Conservation (phyloP, 2,113 vertebrate genomes). For the Asarcornis scutulata region DNA sequence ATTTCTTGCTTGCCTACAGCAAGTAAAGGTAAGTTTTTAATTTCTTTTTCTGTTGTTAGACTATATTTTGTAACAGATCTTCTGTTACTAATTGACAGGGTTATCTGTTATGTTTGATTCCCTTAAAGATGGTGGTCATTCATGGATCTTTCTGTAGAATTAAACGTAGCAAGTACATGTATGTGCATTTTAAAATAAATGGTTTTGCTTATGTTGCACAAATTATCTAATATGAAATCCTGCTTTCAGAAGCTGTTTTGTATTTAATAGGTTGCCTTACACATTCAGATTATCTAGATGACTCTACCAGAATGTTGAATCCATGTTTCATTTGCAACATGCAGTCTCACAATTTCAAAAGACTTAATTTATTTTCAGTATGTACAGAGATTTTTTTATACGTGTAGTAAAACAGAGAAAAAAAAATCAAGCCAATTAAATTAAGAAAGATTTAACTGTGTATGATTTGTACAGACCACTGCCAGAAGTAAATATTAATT, state of each 20-base stretch:
- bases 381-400: neutral
- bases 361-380: neutral
- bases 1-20: conserved; percentile 24
- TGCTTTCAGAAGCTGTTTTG: neutral
- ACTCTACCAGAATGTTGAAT: neutral
- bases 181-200: neutral
- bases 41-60: neutral
- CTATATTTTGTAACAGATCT: neutral
- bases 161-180: neutral
- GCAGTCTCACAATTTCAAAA: neutral
- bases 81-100: neutral
- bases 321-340: neutral
- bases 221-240: neutral
- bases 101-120: neutral
- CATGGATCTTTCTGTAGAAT: neutral
- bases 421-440: neutral
- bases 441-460: neutral
- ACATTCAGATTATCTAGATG: neutral
- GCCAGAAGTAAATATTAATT: neutral
- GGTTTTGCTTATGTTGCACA: neutral
- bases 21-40: conserved; percentile 38
- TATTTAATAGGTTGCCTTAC: neutral
- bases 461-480: neutral
- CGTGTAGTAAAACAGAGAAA: neutral
- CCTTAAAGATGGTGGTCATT: neutral